Evolutionary conservation across 2,797 vertebrate species (phyloP), one percentile per base, ranked within the genome.

Genomic region (Neostethus bicornis): DNA sequence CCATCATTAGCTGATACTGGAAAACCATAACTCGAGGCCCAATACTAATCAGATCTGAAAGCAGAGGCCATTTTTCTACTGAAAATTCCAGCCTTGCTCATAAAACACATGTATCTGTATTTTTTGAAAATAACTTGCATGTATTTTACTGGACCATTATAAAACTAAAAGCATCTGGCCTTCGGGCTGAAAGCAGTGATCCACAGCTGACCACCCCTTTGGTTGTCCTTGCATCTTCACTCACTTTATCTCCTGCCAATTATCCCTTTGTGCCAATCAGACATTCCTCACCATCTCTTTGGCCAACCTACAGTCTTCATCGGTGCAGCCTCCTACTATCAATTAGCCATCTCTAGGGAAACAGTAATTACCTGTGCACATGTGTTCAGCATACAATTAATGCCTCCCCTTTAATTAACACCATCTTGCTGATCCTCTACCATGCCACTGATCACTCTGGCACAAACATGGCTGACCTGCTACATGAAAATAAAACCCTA

Each of bases 341-440:
- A 90, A 90, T 91, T 90, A 90, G 55, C 72, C 43, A 45, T 87
- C 87, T 86, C 87, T 59, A 55, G 77, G 79, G 90, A 89, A 77
- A 87, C 78, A 17, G 67, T 91, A 90, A 92, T 91, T 90, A 92
- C 86, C 86, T 85, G 81, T 35, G 61, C 85, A 88, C 83, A 81
- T 89, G 89, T 89, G 84, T 86, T 90, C 79, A 61, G 85, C 86
- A 84, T 81, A 86, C 83, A 86, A 89, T 90, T 89, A 89, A 76
- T 25, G 66, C 74, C 66, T 75, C 81, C 80, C 78, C 79, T 77
- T 86, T 87, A 90, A 90, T 92, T 92, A 90, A 84, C 31, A 66
- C 73, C 80, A 81, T 75, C 83, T 84, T 68, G 65, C 78, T 77
- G 84, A 83, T 84, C 73, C 74, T 80, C 70, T 58, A 60, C 68